A percentile compares a stretch with the other conserved stretches of the same genome.
These are phyloP conservation scores for Dicrurus megarhynchus DNA, from an alignment of 2,113 vertebrate species.

Conservation along the genomic window DNA sequence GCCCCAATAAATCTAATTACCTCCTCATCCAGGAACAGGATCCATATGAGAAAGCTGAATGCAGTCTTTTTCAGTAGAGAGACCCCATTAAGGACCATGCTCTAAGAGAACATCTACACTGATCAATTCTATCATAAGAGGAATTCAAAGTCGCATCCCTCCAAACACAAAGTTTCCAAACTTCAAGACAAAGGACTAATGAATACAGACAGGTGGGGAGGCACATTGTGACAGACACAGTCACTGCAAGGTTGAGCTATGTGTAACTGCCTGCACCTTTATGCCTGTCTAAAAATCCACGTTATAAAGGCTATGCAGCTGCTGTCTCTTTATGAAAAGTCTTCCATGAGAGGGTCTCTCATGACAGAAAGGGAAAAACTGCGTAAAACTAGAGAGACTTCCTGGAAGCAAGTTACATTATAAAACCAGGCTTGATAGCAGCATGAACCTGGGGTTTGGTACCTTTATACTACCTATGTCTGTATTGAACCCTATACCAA, in stretches of 20 bases:
- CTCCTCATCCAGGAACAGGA: background rate
- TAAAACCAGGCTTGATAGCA: background rate
- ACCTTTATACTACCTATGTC: background rate
- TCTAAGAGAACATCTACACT: background rate
- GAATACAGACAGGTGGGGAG: background rate
- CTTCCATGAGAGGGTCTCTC: background rate
- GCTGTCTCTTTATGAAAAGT: background rate
- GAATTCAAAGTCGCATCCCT: background rate
- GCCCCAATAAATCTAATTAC: background rate
- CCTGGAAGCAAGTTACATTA: background rate
- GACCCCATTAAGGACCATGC: background rate
- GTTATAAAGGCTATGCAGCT: background rate
- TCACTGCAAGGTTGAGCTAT: background rate
- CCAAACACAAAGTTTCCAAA: background rate
- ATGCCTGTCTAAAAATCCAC: background rate
- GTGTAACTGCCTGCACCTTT: background rate
- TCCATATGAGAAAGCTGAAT: background rate
- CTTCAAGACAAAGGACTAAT: background rate
- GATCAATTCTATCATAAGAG: background rate
- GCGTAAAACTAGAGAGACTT: background rate
- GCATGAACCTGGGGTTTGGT: background rate
- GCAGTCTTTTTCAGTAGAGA: background rate
- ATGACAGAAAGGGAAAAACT: background rate
- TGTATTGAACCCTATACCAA: background rate
- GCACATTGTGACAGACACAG: rapidly evolving